phyloP scores from a whole-genome alignment of 1,140 invertebrate species.

The Drosophila albomicans region DNA sequence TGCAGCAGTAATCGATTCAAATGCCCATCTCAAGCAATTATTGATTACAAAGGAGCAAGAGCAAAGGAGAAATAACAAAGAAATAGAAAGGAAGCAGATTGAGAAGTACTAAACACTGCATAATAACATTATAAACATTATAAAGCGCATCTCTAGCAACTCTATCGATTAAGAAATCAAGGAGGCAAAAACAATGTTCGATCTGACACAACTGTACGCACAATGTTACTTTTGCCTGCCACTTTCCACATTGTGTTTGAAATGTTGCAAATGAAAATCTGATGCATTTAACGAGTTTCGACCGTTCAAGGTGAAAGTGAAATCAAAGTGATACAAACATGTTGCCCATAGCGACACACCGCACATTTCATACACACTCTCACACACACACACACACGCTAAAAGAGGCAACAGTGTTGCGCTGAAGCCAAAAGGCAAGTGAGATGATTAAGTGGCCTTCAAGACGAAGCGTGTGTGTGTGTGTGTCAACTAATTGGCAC shows the following conservation, averaged over 20 bases:
- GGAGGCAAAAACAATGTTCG: background rate
- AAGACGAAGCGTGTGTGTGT: background rate
- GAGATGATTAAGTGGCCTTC: conserved; percentile 19
- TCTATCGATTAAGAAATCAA: too few species aligned
- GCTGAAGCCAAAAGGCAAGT: conserved; percentile 1
- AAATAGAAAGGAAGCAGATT: too few species aligned
- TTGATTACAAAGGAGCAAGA: too few species aligned
- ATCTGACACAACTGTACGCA: background rate
- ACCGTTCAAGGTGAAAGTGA: background rate
- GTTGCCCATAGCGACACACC: conserved; percentile 1
- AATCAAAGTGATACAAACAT: background rate
- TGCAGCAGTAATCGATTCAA: too few species aligned
- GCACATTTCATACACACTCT: background rate
- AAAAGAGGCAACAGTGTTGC: background rate
- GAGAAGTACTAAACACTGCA: too few species aligned
- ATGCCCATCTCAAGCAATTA: too few species aligned
- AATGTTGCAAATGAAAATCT: conserved; percentile 1
- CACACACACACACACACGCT: background rate
- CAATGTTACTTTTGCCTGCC: background rate
- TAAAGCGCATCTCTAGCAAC: too few species aligned
- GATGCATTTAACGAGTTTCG: conserved; percentile 10
- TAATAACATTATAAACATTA: too few species aligned
- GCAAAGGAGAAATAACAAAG: too few species aligned
- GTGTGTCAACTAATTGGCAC: conserved; percentile 54
- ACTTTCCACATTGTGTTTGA: background rate